phyloP scores from a whole-genome alignment of 1,140 invertebrate genomes.

The Anadara kagoshimensis region DNA sequence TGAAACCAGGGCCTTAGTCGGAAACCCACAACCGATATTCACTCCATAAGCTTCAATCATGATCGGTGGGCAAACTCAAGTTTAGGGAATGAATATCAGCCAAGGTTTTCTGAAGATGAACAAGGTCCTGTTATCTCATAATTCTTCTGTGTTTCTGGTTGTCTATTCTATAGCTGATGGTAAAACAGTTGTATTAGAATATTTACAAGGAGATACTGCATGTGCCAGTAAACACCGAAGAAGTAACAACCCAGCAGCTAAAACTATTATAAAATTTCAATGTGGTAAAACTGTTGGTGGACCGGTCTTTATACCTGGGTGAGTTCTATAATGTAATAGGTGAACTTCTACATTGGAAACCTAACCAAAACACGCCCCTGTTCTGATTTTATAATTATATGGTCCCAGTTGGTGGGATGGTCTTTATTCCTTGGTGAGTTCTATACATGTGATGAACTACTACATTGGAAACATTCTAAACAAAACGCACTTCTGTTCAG shows the following conservation, averaged over 20 bases:
- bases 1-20: too few species aligned
- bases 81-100: too few species aligned
- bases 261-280: slow-evolving; percentile 52
- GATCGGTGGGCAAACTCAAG: too few species aligned
- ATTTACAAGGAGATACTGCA: slow-evolving; percentile 49
- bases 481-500: too few species aligned
- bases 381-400: neutral
- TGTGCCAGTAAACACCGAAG: slow-evolving; percentile 45
- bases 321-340: neutral
- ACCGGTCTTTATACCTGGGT: slow-evolving; percentile 52
- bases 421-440: neutral
- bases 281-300: slow-evolving; percentile 59
- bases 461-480: neutral
- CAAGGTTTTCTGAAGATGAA: too few species aligned
- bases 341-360: too few species aligned
- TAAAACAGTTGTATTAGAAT: slow-evolving; percentile 55
- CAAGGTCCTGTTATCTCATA: too few species aligned
- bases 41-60: too few species aligned
- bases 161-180: slow-evolving; percentile 38
- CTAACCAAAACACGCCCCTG: neutral
- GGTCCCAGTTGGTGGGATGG: neutral
- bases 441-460: neutral
- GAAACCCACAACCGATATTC: too few species aligned
- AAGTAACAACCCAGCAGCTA: slow-evolving; percentile 46
- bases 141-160: too few species aligned